These are phyloP conservation scores for Pavo muticus DNA, from an alignment of 2,113 vertebrate species.

Conservation along the genomic window DNA sequence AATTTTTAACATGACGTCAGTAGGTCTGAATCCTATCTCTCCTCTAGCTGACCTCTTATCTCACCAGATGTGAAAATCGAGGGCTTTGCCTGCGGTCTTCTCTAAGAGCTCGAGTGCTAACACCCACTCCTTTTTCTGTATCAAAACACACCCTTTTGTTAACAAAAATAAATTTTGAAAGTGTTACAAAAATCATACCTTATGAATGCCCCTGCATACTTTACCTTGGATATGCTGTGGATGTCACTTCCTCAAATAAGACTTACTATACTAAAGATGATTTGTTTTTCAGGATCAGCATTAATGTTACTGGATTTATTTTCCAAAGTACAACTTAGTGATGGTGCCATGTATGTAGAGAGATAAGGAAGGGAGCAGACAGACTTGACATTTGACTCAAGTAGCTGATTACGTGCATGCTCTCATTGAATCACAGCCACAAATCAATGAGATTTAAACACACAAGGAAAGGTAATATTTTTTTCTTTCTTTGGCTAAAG, in stretches of 20 bases:
- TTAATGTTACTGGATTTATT: neutral
- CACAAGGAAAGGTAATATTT: neutral
- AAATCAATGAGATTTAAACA: neutral
- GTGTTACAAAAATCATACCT: neutral
- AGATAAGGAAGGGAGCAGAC: neutral
- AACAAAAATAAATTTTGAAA: neutral
- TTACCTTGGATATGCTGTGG: neutral
- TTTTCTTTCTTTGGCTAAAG: neutral
- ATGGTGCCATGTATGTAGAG: neutral
- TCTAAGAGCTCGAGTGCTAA: neutral
- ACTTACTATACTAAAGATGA: neutral
- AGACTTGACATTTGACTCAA: neutral
- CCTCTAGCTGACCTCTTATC: neutral
- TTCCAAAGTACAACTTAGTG: neutral
- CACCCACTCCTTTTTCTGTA: neutral
- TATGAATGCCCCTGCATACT: neutral
- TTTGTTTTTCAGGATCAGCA: neutral
- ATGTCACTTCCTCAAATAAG: neutral
- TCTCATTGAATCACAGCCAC: neutral
- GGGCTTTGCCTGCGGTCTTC: neutral
- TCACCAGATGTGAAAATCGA: neutral
- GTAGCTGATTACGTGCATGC: rapidly evolving
- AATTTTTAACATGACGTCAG: neutral
- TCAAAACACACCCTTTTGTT: neutral
- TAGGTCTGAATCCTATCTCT: neutral